phyloP scores from a whole-genome alignment of 2,888 invertebrate species.

The Synanthedon myopaeformis region DNA sequence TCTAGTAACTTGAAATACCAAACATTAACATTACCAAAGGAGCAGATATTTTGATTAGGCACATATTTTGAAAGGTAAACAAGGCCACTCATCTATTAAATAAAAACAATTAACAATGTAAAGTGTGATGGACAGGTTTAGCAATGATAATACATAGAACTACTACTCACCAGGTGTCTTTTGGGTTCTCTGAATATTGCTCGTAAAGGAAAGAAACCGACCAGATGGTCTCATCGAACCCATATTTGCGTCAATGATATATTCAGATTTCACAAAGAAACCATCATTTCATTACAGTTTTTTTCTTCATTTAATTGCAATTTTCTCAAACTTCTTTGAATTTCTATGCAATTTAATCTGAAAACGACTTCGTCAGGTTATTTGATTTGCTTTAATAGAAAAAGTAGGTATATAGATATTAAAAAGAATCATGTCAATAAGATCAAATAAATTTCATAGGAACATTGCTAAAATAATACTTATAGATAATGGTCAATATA shows the following conservation, averaged over 20 bases:
- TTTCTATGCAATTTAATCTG: constrained; percentile 32
- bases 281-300: constrained; percentile 22
- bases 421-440: too few species aligned
- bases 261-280: constrained; percentile 26
- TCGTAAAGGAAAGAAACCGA: constrained; percentile 71
- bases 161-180: constrained; percentile 64
- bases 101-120: constrained; percentile 8
- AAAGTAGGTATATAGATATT: too few species aligned
- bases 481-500: constrained; percentile 1
- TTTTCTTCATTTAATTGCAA: too few species aligned
- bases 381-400: too few species aligned
- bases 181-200: constrained; percentile 69
- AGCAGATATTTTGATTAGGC: too few species aligned
- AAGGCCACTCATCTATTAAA: constrained; percentile 18
- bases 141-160: neutral
- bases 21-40: too few species aligned
- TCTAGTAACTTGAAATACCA: too few species aligned
- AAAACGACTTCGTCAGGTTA: constrained; percentile 16
- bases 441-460: too few species aligned
- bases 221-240: constrained; percentile 74
- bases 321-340: constrained; percentile 10
- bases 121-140: constrained; percentile 29
- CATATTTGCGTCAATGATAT: constrained; percentile 42
- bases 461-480: too few species aligned
- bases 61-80: constrained; percentile 7